phyloP scores from a whole-genome alignment of 2,888 invertebrate genomes.

The Caenorhabditis sp. region DNA sequence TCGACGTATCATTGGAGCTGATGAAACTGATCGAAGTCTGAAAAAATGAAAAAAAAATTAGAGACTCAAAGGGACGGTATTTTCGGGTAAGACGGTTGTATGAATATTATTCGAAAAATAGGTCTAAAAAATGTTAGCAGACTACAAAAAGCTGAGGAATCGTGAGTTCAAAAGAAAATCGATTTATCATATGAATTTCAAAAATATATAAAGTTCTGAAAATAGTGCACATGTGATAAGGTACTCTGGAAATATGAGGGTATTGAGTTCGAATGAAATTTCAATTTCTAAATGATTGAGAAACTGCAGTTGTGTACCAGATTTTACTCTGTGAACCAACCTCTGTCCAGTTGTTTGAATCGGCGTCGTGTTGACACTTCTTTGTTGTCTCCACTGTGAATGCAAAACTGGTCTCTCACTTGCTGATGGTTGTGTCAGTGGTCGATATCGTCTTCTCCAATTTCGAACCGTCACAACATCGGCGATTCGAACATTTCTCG shows the following conservation, averaged over 20 bases:
- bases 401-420: slow-evolving; percentile 40
- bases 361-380: background rate
- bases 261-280: too few species aligned
- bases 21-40: slow-evolving; percentile 44
- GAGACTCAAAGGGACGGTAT: too few species aligned
- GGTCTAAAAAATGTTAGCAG: too few species aligned
- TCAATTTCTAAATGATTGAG: too few species aligned
- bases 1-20: slow-evolving; percentile 49
- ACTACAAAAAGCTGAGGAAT: background rate
- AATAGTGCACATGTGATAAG: too few species aligned
- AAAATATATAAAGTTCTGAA: too few species aligned
- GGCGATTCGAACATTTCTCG: slow-evolving; percentile 40
- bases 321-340: too few species aligned
- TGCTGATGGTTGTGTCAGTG: slow-evolving; percentile 43
- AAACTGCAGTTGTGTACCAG: background rate
- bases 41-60: background rate
- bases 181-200: too few species aligned
- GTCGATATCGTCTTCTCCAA: slow-evolving; percentile 54
- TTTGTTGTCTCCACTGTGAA: slow-evolving; percentile 39
- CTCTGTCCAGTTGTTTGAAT: background rate
- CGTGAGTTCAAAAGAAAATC: too few species aligned
- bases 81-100: slow-evolving; percentile 2
- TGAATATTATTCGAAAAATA: too few species aligned
- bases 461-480: slow-evolving; percentile 54
- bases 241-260: too few species aligned